Base-by-base conservation (phyloP, 92 coral and sea anemone species). In the Phenganax stokvisi region DNA sequence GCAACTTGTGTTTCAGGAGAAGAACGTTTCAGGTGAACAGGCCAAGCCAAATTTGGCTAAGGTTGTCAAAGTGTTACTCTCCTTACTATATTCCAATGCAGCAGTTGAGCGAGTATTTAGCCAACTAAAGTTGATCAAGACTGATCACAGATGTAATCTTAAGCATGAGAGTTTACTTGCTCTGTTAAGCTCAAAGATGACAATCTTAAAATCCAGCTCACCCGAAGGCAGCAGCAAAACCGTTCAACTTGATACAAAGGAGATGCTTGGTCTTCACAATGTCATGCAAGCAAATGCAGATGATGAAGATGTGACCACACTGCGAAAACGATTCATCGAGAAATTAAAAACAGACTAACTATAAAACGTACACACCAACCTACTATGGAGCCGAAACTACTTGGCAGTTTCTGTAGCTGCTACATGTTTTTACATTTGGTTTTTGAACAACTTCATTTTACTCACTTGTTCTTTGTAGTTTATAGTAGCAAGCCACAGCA, bases 131-230 rank as follows among this genome's bases (percentile, higher is more conserved):
- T 74, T 74, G 79, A 74, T 74, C 44, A 56, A 74, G 15, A 74
- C 79, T 54, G 79, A 74, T 74, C 79, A 74, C 37, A 74, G 79
- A 74, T 31, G 37, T 56, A 74, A 74, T 44, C 60, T 74, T 1
- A 74, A 74, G 79, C 79, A 74, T 54, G 79, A 74, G 29, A 74
- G 79, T 74, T 74, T 74, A 74, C 64, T 74, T 0, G 65, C 79
- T 74, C 65, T 74, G 29, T 52, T 74, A 54, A 27, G 12, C 51
- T 7, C 72, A 27, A 66, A 66, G 72, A 66, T 74, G 65, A 74
- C 79, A 16, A 20, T 72, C 57, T 47, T 72, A 57, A 72, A 72
- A 72, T 52, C 79, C 54, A 54, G 61, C 12, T 56, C 79, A 56
- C 10, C 10, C 2, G 51, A 66, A 51, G 31, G 72, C 15, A 66